These are phyloP conservation scores for Centrocercus urophasianus DNA, from an alignment of 2,113 vertebrate genomes.

Conservation along the genomic window DNA sequence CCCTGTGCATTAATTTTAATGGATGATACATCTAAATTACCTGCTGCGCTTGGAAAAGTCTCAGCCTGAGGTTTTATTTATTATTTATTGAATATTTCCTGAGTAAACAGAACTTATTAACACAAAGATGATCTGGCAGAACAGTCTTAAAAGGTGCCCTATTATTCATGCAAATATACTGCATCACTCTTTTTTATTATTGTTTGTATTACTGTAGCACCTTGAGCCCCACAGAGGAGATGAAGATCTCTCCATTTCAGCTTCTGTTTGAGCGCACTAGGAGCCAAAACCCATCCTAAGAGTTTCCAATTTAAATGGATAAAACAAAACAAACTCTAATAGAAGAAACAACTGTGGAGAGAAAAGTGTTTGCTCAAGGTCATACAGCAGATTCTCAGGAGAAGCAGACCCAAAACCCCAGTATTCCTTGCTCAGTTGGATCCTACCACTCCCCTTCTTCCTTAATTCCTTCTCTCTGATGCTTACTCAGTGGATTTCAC, in stretches of 20 bases:
- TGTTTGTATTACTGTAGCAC: slow-evolving; percentile 58
- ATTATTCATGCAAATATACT: slow-evolving; percentile 53
- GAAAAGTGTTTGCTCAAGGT: slow-evolving; percentile 6
- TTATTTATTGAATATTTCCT: slow-evolving; percentile 68
- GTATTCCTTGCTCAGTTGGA: background rate
- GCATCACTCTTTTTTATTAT: slow-evolving; percentile 27
- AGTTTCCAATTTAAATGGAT: slow-evolving; percentile 26
- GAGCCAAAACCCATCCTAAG: background rate
- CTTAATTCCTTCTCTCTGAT: background rate
- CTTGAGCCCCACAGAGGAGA: slow-evolving; percentile 27
- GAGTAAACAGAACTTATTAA: slow-evolving; percentile 61
- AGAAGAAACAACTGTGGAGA: background rate
- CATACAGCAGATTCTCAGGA: background rate
- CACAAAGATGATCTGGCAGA: slow-evolving; percentile 43
- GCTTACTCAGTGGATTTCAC: background rate
- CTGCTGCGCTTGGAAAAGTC: slow-evolving; percentile 27
- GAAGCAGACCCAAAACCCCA: background rate
- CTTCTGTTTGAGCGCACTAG: slow-evolving; percentile 34
- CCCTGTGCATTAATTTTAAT: slow-evolving; percentile 55
- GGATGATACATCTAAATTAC: slow-evolving; percentile 32
- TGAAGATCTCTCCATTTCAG: background rate
- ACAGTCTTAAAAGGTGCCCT: background rate
- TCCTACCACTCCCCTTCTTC: background rate
- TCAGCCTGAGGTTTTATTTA: slow-evolving; percentile 53
- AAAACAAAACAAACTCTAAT: slow-evolving; percentile 5